Base-by-base conservation (phyloP, 1,140 invertebrate genomes). In the Trichoplusia ni region DNA sequence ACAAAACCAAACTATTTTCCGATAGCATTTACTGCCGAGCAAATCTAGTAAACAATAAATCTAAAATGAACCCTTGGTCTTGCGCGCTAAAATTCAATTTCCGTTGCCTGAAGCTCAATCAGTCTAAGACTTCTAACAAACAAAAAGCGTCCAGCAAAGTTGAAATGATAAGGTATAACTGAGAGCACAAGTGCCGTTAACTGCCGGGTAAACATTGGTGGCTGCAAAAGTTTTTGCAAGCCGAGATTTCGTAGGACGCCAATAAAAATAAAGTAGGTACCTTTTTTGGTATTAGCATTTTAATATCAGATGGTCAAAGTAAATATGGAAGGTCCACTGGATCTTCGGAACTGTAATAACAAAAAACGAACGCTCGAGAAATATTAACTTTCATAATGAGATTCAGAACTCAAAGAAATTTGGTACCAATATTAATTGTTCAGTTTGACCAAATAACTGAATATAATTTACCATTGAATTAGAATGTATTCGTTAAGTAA, bases 81-180 rank as follows among this genome's bases (percentile, higher is more conserved):
- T 37, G 2, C 7, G 1, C 2, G 9, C 14, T 40, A 38, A n/a
- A 40, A 9, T 54, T 54, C 35, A 38, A 54, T 54, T 54, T 27
- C 5, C 18, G 19, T 33, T 54, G 35, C 8, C 18, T 5, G 23
- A 0, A 18, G 25, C 25, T 49, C 23, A 49, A 21, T 44, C 19
- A 9, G 3, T 25, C 19, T 9, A 38, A 37, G 33, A 37, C 19
- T 38, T 7, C 13, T 25, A 35, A 38, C 35, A 25, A 53, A 54
- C 33, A 54, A 54, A 54, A 54, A 38, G 11, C 21, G 31, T 37
- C 16, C 33, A 31, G 25, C 25, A 23, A 54, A 54, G 51, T 54
- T 40, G 51, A 38, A 54, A 54, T 54, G 51, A 54, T 54, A 38
- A 54, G 51, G 19, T 21, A 54, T 38, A 54, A 54, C 35, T 54